Evolutionary conservation across 2,888 invertebrate species (phyloP), one percentile per base, ranked within the genome.

Genomic region (Noctua pronuba): DNA sequence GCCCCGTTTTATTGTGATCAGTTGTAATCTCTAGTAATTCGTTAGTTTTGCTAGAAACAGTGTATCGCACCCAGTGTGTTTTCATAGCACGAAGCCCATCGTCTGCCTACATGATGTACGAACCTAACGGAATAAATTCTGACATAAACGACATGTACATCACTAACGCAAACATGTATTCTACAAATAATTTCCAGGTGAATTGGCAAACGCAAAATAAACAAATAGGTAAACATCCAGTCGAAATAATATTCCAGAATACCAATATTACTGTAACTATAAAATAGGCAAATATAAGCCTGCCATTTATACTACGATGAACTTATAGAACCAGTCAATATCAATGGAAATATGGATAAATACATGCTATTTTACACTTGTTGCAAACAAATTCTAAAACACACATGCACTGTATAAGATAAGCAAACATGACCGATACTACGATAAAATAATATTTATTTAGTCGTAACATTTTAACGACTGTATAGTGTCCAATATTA

Each of bases 361-460:
- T 44, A 64, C n/a, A 79, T 28, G 58, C 13, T n/a, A 21, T 21
- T 60, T 28, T 49, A 52, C 41, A 52, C n/a, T 62, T 8, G 44
- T 38, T n/a, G 49, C 52, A 2, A 44, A 73, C 41, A 62, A 74
- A 44, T 55, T 67, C 75, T 68, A 66, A 66, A 80, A 73, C 35
- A 66, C 31, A n/a, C 46, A 46, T 80, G 82, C 75, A 75, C 46
- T 46, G 10, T 41, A 75, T 46, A 68, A 64, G 38, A 7, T 46
- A 6, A 46, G 46, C 38, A 52, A 79, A 75, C 62, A 62, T 41
- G 66, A 46, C 82, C 49, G 64, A 65, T 52, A 21, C 49, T 65
- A 16, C 49, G 18, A 76, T 82, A 58, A 28, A 69, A 69, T 41
- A 76, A 76, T 44, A 66, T 66, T 58, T 69, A 76, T 58, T 76